A percentile compares a stretch with the other conserved stretches of the same genome.
These are phyloP conservation scores for Tipula confusa DNA, from an alignment of 2,888 invertebrate genomes.

Conservation along the genomic window DNA sequence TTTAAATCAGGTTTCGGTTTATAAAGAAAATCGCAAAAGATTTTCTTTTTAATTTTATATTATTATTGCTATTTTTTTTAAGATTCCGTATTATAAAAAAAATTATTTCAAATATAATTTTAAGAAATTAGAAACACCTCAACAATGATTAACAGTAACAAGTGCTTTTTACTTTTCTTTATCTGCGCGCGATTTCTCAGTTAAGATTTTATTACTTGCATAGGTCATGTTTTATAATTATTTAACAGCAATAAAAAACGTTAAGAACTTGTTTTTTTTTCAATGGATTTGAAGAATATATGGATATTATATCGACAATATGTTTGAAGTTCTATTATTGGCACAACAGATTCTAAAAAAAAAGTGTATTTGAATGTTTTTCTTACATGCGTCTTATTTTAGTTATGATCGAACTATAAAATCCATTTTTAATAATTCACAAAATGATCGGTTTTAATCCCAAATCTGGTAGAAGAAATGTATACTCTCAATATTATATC, in stretches of 20 bases:
- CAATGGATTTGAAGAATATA: neutral
- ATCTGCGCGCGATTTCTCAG: constrained; percentile 1
- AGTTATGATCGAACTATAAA: too few species aligned
- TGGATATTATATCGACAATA: neutral
- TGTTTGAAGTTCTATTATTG: neutral
- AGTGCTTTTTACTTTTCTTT: neutral
- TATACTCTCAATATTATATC: too few species aligned
- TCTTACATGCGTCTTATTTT: neutral
- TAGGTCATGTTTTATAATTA: constrained; percentile 25
- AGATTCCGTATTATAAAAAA: neutral
- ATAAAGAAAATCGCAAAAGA: neutral
- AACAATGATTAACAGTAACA: constrained; percentile 25
- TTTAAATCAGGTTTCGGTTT: constrained; percentile 1
- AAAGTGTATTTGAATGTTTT: neutral
- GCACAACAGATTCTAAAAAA: neutral
- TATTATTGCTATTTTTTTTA: neutral
- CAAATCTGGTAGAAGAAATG: too few species aligned
- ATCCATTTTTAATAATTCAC: too few species aligned
- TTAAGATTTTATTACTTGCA: constrained; percentile 6
- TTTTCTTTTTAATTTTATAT: neutral
- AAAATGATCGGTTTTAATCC: too few species aligned
- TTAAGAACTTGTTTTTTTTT: neutral
- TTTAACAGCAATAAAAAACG: neutral
- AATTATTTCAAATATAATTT: neutral
- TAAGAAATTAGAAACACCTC: constrained; percentile 25